phyloP scores from a whole-genome alignment of 2,888 invertebrate species.

The Dorcus hopei region DNA sequence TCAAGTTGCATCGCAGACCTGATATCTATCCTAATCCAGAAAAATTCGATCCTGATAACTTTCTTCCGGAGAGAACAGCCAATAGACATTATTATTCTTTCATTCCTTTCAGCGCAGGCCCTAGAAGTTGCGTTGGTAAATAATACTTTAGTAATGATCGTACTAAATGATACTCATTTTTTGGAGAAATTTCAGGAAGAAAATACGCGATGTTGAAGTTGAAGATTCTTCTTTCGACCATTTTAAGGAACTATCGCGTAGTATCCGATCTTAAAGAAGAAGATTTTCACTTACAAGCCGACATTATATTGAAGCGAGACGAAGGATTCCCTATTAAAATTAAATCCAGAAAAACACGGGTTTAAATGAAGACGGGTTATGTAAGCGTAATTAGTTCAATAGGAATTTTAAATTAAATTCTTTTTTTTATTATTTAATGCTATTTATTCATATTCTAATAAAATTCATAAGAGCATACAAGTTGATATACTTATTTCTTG shows the following conservation, averaged over 20 bases:
- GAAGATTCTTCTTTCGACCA: slow-evolving; percentile 69
- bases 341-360: slow-evolving; percentile 57
- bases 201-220: slow-evolving; percentile 79
- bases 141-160: slow-evolving; percentile 12
- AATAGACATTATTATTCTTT: slow-evolving; percentile 77
- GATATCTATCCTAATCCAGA: slow-evolving; percentile 68
- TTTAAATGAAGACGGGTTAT: too few species aligned
- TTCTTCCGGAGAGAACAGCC: slow-evolving; percentile 71
- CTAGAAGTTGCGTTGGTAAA: slow-evolving; percentile 74
- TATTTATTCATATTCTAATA: too few species aligned
- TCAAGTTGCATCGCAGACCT: slow-evolving; percentile 64
- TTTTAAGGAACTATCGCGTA: slow-evolving; percentile 65
- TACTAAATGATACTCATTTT: background rate
- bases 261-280: slow-evolving; percentile 62
- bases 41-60: slow-evolving; percentile 75
- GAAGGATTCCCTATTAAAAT: slow-evolving; percentile 72
- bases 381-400: too few species aligned
- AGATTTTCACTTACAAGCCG: slow-evolving; percentile 66
- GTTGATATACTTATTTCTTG: too few species aligned
- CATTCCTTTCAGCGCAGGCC: slow-evolving; percentile 79
- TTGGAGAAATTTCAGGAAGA: slow-evolving; percentile 53
- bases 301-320: slow-evolving; percentile 70
- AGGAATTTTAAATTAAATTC: too few species aligned
- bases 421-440: too few species aligned
- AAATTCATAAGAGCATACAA: too few species aligned